These are phyloP conservation scores for Pseudococcus longispinus DNA, from an alignment of 2,888 invertebrate species.

Conservation along the genomic window DNA sequence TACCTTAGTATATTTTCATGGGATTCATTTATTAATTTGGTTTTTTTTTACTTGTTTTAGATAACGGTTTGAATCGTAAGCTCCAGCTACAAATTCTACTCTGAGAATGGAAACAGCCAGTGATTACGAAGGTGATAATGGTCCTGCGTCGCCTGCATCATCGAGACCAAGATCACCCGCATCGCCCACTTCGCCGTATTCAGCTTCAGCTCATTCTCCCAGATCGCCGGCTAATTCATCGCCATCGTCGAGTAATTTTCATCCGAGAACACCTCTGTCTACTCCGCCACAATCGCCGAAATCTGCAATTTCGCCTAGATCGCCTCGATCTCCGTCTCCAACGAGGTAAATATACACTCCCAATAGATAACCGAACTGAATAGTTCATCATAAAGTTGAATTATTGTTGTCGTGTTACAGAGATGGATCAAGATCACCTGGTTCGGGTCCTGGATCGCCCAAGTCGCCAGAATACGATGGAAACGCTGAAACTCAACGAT, in stretches of 20 bases:
- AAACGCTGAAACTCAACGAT: conserved; percentile 60
- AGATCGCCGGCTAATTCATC: conserved; percentile 24
- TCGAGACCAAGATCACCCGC: conserved; percentile 10
- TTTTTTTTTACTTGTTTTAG: neutral
- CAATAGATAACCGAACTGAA: neutral
- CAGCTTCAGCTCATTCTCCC: conserved; percentile 14
- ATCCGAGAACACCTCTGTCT: conserved; percentile 34
- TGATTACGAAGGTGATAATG: conserved; percentile 29
- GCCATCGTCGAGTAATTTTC: neutral
- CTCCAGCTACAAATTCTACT: neutral
- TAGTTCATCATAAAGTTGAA: neutral
- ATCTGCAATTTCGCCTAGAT: neutral
- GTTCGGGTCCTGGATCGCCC: conserved; percentile 56
- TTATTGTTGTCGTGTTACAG: neutral
- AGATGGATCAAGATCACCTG: neutral
- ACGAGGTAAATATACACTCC: neutral
- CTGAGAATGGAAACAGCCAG: neutral
- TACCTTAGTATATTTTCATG: neutral
- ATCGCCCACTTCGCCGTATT: neutral
- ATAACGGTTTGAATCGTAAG: neutral
- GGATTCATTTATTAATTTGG: neutral
- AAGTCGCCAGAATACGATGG: conserved; percentile 58
- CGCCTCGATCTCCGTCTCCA: conserved; percentile 21
- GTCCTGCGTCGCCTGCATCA: neutral
- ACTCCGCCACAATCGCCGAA: conserved; percentile 48